Percentiles rank a stretch among this genome's conserved stretches.
These are phyloP conservation scores for Glossosoma conforme DNA, from an alignment of 1,140 invertebrate genomes.

Conservation along the genomic window DNA sequence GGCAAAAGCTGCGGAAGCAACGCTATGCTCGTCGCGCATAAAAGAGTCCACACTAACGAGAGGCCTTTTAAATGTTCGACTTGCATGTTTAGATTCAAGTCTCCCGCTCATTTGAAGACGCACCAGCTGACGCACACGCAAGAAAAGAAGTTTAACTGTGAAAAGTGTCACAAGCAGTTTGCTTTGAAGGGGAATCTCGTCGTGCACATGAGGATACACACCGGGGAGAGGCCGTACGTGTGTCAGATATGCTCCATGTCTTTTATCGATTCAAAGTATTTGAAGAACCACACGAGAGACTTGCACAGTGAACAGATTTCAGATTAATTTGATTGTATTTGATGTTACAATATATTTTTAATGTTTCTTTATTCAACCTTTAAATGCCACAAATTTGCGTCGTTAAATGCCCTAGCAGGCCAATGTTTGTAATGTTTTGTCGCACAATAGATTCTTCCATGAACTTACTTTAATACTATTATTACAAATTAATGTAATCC, in stretches of 20 bases:
- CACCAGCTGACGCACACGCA: slow-evolving; percentile 51
- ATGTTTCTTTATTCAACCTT: too few species aligned
- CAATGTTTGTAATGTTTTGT: too few species aligned
- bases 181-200: slow-evolving; percentile 45
- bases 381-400: too few species aligned
- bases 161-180: slow-evolving; percentile 49
- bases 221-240: too few species aligned
- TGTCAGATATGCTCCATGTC: slow-evolving; percentile 57
- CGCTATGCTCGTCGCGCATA: slow-evolving; percentile 52
- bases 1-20: slow-evolving; percentile 47
- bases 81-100: slow-evolving; percentile 49
- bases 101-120: slow-evolving; percentile 48
- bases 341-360: too few species aligned
- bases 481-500: too few species aligned
- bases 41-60: slow-evolving; percentile 51
- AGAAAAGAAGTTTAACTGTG: slow-evolving; percentile 49
- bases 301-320: too few species aligned
- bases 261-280: slow-evolving; percentile 48
- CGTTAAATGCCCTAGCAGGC: too few species aligned
- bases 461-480: too few species aligned
- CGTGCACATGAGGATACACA: too few species aligned
- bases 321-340: too few species aligned
- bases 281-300: slow-evolving; percentile 48
- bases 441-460: too few species aligned
- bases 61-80: slow-evolving; percentile 49